Percentiles rank a stretch among this genome's conserved stretches.
Evolutionary conservation across 92 coral and sea anemone genomes (phyloP).

Genomic region (Porites divaricata): DNA sequence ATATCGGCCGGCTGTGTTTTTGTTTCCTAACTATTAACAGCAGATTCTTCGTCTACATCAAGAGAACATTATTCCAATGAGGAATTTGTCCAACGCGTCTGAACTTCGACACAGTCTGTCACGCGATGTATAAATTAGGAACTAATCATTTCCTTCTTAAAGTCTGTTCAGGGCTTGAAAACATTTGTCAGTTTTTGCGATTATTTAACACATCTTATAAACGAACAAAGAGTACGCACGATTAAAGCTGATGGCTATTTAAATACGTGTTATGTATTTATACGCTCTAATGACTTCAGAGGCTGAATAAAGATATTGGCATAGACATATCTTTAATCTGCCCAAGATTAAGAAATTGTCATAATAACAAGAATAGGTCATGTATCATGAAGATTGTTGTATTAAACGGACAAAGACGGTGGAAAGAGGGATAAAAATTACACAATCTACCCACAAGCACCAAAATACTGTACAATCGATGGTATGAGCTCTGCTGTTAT

Average conservation of each 20-base stretch:
- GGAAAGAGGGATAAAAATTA: neutral
- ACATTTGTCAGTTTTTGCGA: conserved; percentile 14
- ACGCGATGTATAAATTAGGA: conserved; percentile 14
- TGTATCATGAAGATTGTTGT: neutral
- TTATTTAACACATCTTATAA: conserved; percentile 14
- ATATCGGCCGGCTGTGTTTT: neutral
- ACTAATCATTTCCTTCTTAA: conserved; percentile 37
- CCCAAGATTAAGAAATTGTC: neutral
- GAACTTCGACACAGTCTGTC: conserved; percentile 26
- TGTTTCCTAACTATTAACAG: neutral
- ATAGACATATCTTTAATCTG: neutral
- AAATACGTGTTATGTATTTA: conserved; percentile 5
- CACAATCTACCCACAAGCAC: too few species aligned
- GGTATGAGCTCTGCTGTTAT: too few species aligned
- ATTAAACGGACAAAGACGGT: neutral
- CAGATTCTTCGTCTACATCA: neutral
- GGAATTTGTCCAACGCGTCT: conserved; percentile 23
- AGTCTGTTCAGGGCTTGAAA: neutral
- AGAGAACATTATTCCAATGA: neutral
- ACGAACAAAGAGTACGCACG: conserved; percentile 6
- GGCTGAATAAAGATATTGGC: conserved; percentile 6
- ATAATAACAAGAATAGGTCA: neutral
- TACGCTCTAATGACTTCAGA: neutral
- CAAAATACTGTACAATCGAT: too few species aligned
- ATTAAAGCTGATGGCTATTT: conserved; percentile 26